Evolutionary conservation across 2,888 invertebrate genomes (phyloP).

Genomic region (Eristalis intricaria): DNA sequence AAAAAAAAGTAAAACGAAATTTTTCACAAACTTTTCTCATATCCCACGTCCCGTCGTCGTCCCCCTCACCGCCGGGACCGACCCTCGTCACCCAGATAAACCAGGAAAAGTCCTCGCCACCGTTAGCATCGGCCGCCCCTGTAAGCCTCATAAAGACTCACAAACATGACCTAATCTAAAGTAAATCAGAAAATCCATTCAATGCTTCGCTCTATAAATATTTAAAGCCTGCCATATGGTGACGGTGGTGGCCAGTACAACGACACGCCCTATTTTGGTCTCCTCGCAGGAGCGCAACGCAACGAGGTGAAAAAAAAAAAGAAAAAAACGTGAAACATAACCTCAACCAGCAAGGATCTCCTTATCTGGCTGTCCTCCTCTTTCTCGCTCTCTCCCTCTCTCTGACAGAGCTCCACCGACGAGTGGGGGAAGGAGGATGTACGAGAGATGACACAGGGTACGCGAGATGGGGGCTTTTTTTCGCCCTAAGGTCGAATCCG

Average conservation of each 20-base stretch:
- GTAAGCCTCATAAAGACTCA: conserved; percentile 6
- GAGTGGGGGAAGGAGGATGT: neutral
- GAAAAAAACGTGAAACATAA: neutral
- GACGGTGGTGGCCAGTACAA: conserved; percentile 46
- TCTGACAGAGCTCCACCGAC: neutral
- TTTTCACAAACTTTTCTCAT: neutral
- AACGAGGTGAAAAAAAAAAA: neutral
- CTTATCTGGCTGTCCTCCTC: neutral
- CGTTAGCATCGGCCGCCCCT: neutral
- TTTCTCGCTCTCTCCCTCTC: neutral
- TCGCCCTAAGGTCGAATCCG: conserved; percentile 47
- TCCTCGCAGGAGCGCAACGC: neutral
- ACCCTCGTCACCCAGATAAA: neutral
- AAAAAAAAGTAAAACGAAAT: neutral
- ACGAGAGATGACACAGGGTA: conserved; percentile 6
- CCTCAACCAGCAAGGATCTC: neutral
- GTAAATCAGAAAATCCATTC: conserved; percentile 70
- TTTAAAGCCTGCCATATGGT: conserved; percentile 69
- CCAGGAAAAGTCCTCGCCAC: neutral
- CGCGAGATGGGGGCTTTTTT: conserved; percentile 15
- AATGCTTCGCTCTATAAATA: conserved; percentile 66
- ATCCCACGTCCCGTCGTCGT: neutral
- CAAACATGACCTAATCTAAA: conserved; percentile 72
- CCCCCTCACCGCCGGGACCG: neutral
- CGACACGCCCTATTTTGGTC: conserved; percentile 70